These are phyloP conservation scores for Nemotelus nigrinus DNA, from an alignment of 2,888 invertebrate genomes.

Conservation along the genomic window DNA sequence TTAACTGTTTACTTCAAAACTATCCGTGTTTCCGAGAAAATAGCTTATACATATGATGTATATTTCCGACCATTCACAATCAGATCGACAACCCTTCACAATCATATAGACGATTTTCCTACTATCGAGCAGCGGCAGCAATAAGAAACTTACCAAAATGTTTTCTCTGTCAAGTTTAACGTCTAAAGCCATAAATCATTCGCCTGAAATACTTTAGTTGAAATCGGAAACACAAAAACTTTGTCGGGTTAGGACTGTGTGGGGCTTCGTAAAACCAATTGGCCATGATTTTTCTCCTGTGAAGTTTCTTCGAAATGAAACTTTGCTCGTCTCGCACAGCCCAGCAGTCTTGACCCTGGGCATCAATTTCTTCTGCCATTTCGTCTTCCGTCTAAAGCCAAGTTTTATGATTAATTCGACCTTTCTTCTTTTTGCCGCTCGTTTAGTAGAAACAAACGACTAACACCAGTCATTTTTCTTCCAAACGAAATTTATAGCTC, in stretches of 20 bases:
- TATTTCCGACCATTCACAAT: no score
- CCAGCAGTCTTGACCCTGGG: not conserved
- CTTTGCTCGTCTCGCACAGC: not conserved
- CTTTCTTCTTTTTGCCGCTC: slow-evolving; percentile 29
- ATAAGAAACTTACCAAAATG: not conserved
- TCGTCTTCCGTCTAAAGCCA: not conserved
- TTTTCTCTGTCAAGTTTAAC: slow-evolving; percentile 13
- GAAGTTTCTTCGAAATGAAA: no score
- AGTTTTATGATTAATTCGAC: slow-evolving; percentile 42
- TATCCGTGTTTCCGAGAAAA: no score
- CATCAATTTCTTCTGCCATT: not conserved
- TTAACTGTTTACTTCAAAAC: no score
- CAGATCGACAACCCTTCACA: no score
- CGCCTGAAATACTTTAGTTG: not conserved
- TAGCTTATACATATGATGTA: no score
- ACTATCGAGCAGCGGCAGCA: not conserved
- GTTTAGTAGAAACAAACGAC: not conserved
- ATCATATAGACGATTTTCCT: not conserved
- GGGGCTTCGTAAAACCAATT: not conserved
- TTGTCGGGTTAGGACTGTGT: not conserved
- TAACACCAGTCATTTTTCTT: not conserved
- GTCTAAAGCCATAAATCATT: slow-evolving; percentile 19
- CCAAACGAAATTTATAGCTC: not conserved
- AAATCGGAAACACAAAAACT: not conserved
- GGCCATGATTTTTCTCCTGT: not conserved